phyloP scores from a whole-genome alignment of 2,113 vertebrate genomes.

The Crypturellus undulatus region DNA sequence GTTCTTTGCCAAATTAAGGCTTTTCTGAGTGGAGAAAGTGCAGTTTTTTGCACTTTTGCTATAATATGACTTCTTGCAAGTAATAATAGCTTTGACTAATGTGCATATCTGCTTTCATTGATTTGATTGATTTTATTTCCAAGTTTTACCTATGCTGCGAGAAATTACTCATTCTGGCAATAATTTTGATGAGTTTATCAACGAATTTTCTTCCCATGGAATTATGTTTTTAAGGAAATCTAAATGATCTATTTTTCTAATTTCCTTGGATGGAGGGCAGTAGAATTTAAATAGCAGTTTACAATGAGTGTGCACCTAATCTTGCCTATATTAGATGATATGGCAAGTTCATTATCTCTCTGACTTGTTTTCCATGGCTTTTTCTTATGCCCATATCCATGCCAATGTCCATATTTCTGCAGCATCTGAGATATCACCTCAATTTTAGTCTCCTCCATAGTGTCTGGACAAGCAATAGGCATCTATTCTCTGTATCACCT shows the following conservation, averaged over 20 bases:
- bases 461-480: not conserved
- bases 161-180: slow-evolving; percentile 42
- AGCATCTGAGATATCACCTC: not conserved
- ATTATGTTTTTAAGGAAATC: not conserved
- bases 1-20: slow-evolving; percentile 48
- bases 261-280: not conserved
- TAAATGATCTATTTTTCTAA: not conserved
- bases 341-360: not conserved
- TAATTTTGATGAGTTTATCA: slow-evolving; percentile 59
- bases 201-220: slow-evolving; percentile 7
- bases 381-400: not conserved
- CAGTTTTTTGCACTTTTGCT: slow-evolving; percentile 38
- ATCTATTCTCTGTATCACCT: not conserved
- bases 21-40: slow-evolving; percentile 40
- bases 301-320: not conserved
- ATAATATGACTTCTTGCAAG: slow-evolving; percentile 36
- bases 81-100: slow-evolving; percentile 56
- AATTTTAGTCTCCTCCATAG: not conserved
- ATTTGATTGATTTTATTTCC: slow-evolving; percentile 45
- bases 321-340: not conserved
- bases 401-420: not conserved
- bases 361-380: not conserved
- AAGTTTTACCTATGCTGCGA: slow-evolving; percentile 23
- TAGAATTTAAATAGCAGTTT: not conserved
- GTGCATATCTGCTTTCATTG: slow-evolving; percentile 14